Evolutionary conservation across 2,888 invertebrate species (phyloP).

Genomic region (Erebia palarica): DNA sequence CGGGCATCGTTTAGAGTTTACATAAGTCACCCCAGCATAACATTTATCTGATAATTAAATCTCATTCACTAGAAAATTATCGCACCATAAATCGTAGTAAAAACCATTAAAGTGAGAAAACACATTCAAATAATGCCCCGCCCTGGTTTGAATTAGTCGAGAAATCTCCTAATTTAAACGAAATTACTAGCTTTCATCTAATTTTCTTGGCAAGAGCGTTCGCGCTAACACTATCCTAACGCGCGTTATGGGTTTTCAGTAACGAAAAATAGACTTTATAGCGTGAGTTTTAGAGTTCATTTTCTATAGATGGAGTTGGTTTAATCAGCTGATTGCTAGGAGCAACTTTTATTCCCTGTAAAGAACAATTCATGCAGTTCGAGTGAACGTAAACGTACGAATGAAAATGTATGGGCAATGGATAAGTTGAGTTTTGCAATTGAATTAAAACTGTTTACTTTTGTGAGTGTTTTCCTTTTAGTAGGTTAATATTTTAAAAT

Average conservation of each 20-base stretch:
- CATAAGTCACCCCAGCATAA: too few relatives aligned
- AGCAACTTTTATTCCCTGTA: conserved; percentile 65
- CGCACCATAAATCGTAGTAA: conserved; percentile 10
- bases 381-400: conserved; percentile 39
- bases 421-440: conserved; percentile 15
- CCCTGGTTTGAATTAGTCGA: conserved; percentile 32
- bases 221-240: conserved; percentile 43
- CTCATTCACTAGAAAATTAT: conserved; percentile 12
- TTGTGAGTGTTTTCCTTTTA: conserved; percentile 7
- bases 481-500: neutral
- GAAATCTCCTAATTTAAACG: conserved; percentile 50
- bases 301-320: conserved; percentile 39
- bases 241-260: conserved; percentile 26
- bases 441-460: conserved; percentile 17
- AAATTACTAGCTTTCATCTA: conserved; percentile 55
- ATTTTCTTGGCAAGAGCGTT: conserved; percentile 52
- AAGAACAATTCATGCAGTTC: conserved; percentile 60
- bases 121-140: conserved; percentile 20
- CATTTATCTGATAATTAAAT: neutral
- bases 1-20: neutral
- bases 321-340: conserved; percentile 59
- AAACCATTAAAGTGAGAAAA: conserved; percentile 23
- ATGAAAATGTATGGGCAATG: conserved; percentile 26
- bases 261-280: conserved; percentile 43
- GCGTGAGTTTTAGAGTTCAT: conserved; percentile 31